Conservation (phyloP, 2,797 vertebrate genomes). For the Gallinago nigripennis region DNA sequence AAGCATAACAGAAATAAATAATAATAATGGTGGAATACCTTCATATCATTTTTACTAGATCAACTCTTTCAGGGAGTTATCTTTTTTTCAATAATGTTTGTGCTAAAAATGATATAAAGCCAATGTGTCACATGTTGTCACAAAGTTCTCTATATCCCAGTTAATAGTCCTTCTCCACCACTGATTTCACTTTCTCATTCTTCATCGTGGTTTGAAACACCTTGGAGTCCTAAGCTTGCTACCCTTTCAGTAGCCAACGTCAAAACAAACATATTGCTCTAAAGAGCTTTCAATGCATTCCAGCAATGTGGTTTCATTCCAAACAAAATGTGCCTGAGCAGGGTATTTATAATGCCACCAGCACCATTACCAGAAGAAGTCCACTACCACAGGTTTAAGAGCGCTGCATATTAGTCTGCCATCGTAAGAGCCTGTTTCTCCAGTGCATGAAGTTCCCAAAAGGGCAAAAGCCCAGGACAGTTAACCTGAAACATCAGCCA, state of each 20-base stretch:
- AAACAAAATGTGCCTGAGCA: background rate
- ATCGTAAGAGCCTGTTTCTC: background rate
- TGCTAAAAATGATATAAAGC: background rate
- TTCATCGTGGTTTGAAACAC: background rate
- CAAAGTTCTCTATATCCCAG: background rate
- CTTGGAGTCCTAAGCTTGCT: background rate
- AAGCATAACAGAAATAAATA: slow-evolving; percentile 55
- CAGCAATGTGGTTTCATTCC: background rate
- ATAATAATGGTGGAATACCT: slow-evolving; percentile 31
- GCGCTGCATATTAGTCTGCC: background rate
- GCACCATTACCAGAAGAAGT: background rate
- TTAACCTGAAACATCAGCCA: background rate
- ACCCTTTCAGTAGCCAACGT: background rate
- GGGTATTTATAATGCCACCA: background rate
- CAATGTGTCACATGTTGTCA: background rate
- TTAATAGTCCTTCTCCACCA: background rate
- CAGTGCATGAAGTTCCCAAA: background rate
- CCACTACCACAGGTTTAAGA: background rate
- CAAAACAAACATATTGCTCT: background rate
- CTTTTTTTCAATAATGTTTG: background rate
- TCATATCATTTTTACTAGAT: slow-evolving; percentile 55
- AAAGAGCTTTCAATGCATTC: background rate
- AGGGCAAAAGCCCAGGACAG: background rate
- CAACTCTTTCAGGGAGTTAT: background rate
- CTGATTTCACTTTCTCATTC: background rate